phyloP scores from a whole-genome alignment of 2,888 invertebrate species.

The Terebella lapidaria region DNA sequence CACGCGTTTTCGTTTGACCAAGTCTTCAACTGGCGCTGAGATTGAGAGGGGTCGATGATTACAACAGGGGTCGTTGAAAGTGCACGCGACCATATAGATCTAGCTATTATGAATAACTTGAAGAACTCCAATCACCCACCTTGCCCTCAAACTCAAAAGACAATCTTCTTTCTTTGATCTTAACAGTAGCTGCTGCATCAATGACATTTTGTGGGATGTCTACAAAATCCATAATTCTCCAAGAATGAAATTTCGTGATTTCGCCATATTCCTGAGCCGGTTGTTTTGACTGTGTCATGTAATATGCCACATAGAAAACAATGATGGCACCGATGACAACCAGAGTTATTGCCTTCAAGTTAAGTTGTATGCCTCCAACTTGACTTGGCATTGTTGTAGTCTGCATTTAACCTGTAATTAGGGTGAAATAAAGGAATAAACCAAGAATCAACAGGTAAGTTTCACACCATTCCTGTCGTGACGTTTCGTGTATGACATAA shows the following conservation, averaged over 20 bases:
- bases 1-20: too few relatives aligned
- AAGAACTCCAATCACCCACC: constrained; percentile 2
- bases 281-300: too few relatives aligned
- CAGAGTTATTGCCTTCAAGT: not conserved
- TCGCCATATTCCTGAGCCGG: not conserved
- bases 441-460: not conserved
- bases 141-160: constrained; percentile 10
- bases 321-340: not conserved
- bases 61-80: too few relatives aligned
- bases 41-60: too few relatives aligned
- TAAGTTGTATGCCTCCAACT: not conserved
- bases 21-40: too few relatives aligned
- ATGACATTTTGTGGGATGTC: constrained; percentile 8
- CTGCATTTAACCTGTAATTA: too few relatives aligned
- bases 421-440: not conserved
- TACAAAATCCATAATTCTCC: constrained; percentile 13
- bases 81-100: too few relatives aligned
- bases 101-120: not conserved
- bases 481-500: too few relatives aligned
- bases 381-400: not conserved
- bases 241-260: constrained; percentile 5
- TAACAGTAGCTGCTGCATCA: constrained; percentile 1
- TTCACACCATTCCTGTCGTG: too few relatives aligned
- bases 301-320: not conserved
- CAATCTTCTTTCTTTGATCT: constrained; percentile 11